Conservation (phyloP, 2,888 invertebrate species). For the Agrenia bidenticulata region DNA sequence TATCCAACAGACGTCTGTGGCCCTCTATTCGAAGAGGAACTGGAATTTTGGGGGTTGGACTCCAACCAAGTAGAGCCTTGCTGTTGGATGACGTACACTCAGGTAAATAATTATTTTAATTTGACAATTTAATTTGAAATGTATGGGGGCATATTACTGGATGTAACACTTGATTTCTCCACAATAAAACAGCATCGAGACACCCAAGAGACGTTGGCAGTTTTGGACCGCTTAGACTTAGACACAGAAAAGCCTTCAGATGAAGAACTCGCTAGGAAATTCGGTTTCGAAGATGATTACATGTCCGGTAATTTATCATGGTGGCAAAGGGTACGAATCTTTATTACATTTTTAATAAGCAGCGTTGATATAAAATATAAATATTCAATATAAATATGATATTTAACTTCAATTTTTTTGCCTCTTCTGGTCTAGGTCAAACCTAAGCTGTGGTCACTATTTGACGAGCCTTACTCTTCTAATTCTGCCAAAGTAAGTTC, state of each 20-base stretch:
- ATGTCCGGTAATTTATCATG: slow-evolving; percentile 84
- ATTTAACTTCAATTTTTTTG: no score
- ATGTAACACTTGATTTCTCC: background rate
- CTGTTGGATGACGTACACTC: slow-evolving; percentile 98
- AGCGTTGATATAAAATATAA: no score
- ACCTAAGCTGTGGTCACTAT: slow-evolving; percentile 74
- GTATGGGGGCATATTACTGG: background rate
- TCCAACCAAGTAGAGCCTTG: slow-evolving; percentile 99
- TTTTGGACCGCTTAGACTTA: slow-evolving; percentile 93
- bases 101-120: slow-evolving; percentile 34
- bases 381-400: no score
- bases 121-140: background rate
- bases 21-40: slow-evolving; percentile 96
- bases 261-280: slow-evolving; percentile 95
- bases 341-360: no score
- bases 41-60: slow-evolving; percentile 99
- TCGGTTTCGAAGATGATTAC: slow-evolving; percentile 94
- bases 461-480: slow-evolving; percentile 99
- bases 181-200: slow-evolving; percentile 75
- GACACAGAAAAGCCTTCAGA: slow-evolving; percentile 98
- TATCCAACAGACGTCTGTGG: slow-evolving; percentile 99
- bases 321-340: slow-evolving; percentile 99
- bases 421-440: no score
- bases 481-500: slow-evolving; percentile 86
- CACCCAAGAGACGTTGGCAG: slow-evolving; percentile 97